Conservation (phyloP, 35 echinoderm and acorn worm genomes). For the Apostichopus japonicus region DNA sequence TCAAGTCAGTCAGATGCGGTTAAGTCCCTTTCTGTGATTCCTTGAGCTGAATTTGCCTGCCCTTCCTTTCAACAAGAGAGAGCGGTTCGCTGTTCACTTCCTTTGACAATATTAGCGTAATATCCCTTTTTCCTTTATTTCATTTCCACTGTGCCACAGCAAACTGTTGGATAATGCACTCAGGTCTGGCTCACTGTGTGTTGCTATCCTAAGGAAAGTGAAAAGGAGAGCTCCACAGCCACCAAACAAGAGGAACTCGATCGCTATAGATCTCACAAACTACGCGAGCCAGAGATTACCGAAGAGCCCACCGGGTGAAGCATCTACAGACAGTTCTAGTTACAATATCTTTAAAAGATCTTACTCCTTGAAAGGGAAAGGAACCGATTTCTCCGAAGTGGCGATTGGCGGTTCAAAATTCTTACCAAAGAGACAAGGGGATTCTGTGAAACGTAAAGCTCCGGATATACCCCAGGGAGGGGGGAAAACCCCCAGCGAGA, state of each 20-base stretch:
- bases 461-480: conserved; percentile 16
- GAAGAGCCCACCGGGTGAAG: neutral
- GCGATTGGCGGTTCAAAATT: neutral
- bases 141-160: conserved; percentile 40
- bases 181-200: conserved; percentile 40
- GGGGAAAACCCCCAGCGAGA: neutral
- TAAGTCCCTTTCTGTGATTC: neutral
- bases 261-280: neutral
- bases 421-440: conserved; percentile 8
- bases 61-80: conserved; percentile 7
- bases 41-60: neutral
- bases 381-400: conserved; percentile 29
- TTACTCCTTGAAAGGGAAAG: conserved; percentile 44
- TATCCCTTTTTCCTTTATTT: conserved; percentile 26
- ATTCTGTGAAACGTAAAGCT: conserved; percentile 53
- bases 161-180: conserved; percentile 56
- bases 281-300: neutral
- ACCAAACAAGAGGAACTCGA: conserved; percentile 23
- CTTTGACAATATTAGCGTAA: conserved; percentile 18
- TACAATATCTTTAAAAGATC: conserved; percentile 3
- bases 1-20: neutral
- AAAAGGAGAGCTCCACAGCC: conserved; percentile 44
- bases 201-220: conserved; percentile 41
- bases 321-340: neutral
- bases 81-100: neutral